phyloP scores from a whole-genome alignment of 2,113 vertebrate species.

The Cebidichthys violaceus region DNA sequence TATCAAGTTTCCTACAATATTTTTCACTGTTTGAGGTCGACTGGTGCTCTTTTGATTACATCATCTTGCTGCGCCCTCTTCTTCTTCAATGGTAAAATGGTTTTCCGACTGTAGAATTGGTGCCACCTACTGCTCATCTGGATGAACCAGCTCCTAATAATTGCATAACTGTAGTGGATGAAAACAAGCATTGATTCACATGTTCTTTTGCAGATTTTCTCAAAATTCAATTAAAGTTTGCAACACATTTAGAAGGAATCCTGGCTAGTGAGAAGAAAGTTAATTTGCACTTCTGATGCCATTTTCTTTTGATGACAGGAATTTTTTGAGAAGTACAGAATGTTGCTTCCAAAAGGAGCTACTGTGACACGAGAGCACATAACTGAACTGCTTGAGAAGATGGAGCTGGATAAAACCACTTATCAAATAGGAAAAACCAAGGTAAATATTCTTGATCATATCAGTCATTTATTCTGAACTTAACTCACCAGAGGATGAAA shows the following conservation, averaged over 20 bases:
- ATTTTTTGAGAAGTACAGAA: conserved; percentile 90
- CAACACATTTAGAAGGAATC: background rate
- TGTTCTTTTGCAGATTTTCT: background rate
- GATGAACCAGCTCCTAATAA: background rate
- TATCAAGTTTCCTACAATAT: background rate
- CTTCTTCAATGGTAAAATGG: background rate
- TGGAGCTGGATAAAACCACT: conserved; percentile 82
- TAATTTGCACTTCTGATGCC: background rate
- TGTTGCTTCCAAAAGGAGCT: conserved; percentile 88
- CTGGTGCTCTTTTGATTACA: background rate
- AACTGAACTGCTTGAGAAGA: conserved; percentile 84
- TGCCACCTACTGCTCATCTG: background rate
- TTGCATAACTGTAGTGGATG: background rate
- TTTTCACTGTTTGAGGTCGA: background rate
- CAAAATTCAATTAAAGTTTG: background rate
- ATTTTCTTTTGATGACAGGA: conserved; percentile 76
- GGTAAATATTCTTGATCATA: conserved; percentile 75
- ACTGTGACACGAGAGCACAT: conserved; percentile 86
- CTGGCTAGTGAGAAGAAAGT: background rate
- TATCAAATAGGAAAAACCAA: conserved; percentile 96
- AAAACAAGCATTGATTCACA: background rate
- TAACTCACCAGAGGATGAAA: background rate
- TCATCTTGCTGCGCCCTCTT: background rate
- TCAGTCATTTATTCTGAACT: background rate
- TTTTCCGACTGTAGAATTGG: background rate